Percentiles rank a stretch among this genome's conserved stretches.
phyloP scores from a whole-genome alignment of 2,113 vertebrate genomes.

The Tyto alba region DNA sequence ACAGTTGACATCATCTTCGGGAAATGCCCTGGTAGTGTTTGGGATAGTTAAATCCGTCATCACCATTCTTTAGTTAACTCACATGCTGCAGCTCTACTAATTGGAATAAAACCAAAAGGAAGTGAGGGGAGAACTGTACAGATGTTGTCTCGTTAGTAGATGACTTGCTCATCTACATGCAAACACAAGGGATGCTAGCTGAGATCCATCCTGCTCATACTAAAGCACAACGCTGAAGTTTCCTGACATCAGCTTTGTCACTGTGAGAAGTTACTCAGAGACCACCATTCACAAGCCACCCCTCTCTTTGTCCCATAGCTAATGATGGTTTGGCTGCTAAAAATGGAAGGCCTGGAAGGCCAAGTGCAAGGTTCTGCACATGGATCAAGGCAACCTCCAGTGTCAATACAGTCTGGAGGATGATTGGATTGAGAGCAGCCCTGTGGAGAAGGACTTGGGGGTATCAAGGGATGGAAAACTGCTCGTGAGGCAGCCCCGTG shows the following conservation, averaged over 20 bases:
- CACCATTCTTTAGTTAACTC: neutral
- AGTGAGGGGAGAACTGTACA: neutral
- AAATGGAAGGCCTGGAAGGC: neutral
- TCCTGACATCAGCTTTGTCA: neutral
- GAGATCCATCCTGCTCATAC: neutral
- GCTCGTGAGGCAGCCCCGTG: too few relatives aligned
- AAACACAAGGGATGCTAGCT: neutral
- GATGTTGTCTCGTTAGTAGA: neutral
- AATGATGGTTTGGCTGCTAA: neutral
- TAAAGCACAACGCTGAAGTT: neutral
- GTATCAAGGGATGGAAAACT: too few relatives aligned
- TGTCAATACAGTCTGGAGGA: too few relatives aligned
- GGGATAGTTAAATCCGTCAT: constrained; percentile 9
- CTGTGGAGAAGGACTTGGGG: too few relatives aligned
- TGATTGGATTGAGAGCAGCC: too few relatives aligned
- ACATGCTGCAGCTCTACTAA: neutral
- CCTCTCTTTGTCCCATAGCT: neutral
- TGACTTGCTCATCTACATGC: neutral
- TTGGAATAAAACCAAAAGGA: neutral
- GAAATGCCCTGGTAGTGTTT: neutral
- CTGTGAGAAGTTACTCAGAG: neutral
- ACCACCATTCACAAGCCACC: neutral
- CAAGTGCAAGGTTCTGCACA: too few relatives aligned
- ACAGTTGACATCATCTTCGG: neutral
- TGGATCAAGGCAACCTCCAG: too few relatives aligned